Evolutionary conservation across 2,888 invertebrate species (phyloP), one percentile per base, ranked within the genome.

Genomic region (Epirrhoe alternata): DNA sequence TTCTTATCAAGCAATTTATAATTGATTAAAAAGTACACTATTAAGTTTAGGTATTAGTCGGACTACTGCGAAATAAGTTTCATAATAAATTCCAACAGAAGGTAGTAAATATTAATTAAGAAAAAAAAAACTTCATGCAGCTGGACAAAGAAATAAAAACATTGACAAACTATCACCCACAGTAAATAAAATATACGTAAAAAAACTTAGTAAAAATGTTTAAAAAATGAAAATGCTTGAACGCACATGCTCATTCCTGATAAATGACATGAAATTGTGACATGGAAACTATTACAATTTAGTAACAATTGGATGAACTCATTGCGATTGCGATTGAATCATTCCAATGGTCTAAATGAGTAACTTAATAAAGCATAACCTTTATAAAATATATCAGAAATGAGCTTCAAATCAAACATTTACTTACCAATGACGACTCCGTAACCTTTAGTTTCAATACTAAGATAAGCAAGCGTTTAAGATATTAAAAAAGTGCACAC

Each of bases 171-270:
- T 5, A 17, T 61, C 17, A 51, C 14, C 31, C 42, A 64, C 61
- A 59, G 49, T 53, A 42, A 45, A 53, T 56, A 61, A 54, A 62
- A 69, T 54, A 66, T 68, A 67, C 57, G 74, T 77, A 74, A 80
- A 75, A 74, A 77, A 69, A 73, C 74, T 76, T 74, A 35, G 65
- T 24, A 56, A 69, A 70, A 72, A 63, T 63, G 12, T 52, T 31
- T 31, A n/a, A 47, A 55, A n/a, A 69, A 68, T 72, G 61, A 71
- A 63, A 42, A 70, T 75, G 67, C 63, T 77, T 64, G 55, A 68
- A 75, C 61, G 72, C 69, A 71, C 86, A 84, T 86, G 86, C 85
- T 77, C 85, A 86, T 85, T 85, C 84, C 84, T 80, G 83, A 82
- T 75, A 71, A 70, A 62, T 73, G 62, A 65, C 59, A 57, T 63